Evolutionary conservation across 2,797 vertebrate species (phyloP), one percentile per base, ranked within the genome.

Genomic region (Clarias platycephalus): DNA sequence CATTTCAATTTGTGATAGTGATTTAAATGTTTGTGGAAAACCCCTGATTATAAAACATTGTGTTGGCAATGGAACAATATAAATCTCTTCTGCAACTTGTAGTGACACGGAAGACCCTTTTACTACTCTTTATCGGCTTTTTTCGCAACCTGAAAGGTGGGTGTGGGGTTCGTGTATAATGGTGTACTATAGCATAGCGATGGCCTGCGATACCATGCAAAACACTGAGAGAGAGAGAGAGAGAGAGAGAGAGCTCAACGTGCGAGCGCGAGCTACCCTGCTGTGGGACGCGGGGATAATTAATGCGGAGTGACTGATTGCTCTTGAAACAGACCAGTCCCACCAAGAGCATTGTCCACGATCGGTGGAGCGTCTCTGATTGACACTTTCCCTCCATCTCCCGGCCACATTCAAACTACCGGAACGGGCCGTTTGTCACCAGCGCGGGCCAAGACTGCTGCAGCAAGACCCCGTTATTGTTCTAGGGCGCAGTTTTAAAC

Each of bases 251-350:
- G 88, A 88, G 88, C 89, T 92, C 88, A 83, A 90, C 49, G 93
- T 93, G 93, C 91, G 92, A 93, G 91, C 87, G 86, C 90, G 85
- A 91, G 89, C 91, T 92, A 88, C 90, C 89, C 89, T 91, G 89
- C 88, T 89, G 70, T 87, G 89, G 93, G 91, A 93, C 83, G 90
- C 87, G 89, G 88, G 92, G 94, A 92, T 95, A 95, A 96, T 96
- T 95, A 96, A 95, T 95, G 95, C 93, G 92, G 94, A 95, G 95
- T 95, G 95, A 96, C 95, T 96, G 95, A 96, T 96, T 95, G 94
- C 95, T 95, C 95, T 96, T 94, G 95, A 95, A 95, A 95, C 94
- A 94, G 94, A 94, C 94, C 93, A 92, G 94, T 94, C 95, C 95
- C 92, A 93, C 91, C 89, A 92, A 91, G 90, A 89, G 92, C 93